Evolutionary conservation across 2,113 vertebrate species (phyloP).

Genomic region (Limnothrissa miodon): DNA sequence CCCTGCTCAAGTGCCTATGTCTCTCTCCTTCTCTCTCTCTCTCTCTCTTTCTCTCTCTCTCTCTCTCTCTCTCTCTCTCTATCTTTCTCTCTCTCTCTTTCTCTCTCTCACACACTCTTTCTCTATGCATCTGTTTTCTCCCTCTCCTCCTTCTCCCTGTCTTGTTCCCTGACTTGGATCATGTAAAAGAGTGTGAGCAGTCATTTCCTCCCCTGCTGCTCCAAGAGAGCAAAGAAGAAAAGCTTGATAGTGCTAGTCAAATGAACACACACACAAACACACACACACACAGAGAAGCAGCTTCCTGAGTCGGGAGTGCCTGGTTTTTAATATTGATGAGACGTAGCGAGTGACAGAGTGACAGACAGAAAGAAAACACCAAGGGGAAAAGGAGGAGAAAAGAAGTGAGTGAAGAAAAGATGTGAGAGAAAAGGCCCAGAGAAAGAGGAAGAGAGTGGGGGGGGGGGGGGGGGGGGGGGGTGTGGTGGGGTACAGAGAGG

Average conservation of each 20-base stretch:
- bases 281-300: not conserved
- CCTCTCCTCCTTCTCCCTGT: not conserved
- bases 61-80: not conserved
- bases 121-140: not conserved
- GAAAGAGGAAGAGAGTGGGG: not conserved
- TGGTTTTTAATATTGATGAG: not conserved
- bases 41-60: not conserved
- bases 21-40: not conserved
- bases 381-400: not conserved
- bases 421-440: not conserved
- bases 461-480: not conserved
- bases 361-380: not conserved
- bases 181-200: not conserved
- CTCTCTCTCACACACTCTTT: not conserved
- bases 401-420: not conserved
- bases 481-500: not conserved
- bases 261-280: constrained; percentile 9
- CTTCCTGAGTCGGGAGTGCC: not conserved
- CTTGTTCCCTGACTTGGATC: not conserved
- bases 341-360: not conserved
- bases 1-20: not conserved
- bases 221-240: not conserved
- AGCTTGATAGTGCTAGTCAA: constrained; percentile 2
- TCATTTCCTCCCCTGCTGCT: constrained; percentile 15
- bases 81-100: not conserved